Percentiles rank a stretch among this genome's conserved stretches.
These are phyloP conservation scores for Pseudochaenichthys georgianus DNA, from an alignment of 2,797 vertebrate genomes.

Conservation along the genomic window DNA sequence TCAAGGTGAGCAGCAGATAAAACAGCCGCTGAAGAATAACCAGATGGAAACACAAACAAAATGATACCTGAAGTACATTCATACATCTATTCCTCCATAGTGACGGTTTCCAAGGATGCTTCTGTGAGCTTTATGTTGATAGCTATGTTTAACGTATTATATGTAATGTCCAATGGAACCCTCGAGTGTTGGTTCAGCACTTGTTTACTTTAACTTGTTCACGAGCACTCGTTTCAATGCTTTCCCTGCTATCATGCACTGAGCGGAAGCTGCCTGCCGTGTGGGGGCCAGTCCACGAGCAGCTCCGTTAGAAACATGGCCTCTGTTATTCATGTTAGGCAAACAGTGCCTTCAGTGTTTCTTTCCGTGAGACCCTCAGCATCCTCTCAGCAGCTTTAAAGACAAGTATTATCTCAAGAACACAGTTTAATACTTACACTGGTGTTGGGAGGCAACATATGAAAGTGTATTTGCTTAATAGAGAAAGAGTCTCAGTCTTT, in stretches of 20 bases:
- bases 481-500: too few relatives aligned
- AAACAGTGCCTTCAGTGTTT: constrained; percentile 5
- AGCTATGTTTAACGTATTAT: background rate
- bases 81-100: background rate
- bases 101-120: too few relatives aligned
- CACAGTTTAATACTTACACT: background rate
- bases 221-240: background rate
- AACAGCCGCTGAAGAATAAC: too few relatives aligned
- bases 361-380: background rate
- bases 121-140: background rate
- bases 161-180: constrained; percentile 5
- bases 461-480: too few relatives aligned
- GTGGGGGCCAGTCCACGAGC: constrained; percentile 1
- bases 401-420: background rate
- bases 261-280: constrained; percentile 2
- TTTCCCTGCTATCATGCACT: background rate
- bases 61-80: background rate
- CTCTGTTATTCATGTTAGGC: constrained; percentile 12
- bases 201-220: background rate
- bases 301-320: background rate
- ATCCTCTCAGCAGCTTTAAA: constrained; percentile 5
- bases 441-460: too few relatives aligned
- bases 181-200: background rate
- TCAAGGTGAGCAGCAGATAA: too few relatives aligned
- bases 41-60: too few relatives aligned